phyloP scores from a whole-genome alignment of 2,888 invertebrate species.

The Lymantria monacha region DNA sequence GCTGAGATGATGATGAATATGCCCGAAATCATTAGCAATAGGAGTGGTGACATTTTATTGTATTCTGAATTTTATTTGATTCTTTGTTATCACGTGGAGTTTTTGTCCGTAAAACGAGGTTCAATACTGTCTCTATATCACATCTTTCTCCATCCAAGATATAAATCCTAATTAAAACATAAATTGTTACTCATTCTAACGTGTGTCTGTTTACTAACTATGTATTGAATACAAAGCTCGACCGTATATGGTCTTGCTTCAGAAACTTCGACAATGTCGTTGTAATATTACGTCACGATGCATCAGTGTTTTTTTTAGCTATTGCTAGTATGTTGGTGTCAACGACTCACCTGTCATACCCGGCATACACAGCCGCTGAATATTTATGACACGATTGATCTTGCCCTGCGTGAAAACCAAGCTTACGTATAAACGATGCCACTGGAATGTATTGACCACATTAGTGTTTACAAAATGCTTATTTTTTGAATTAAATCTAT shows the following conservation, averaged over 20 bases:
- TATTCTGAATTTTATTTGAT: too few species aligned
- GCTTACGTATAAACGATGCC: conserved; percentile 12
- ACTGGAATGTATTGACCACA: not conserved
- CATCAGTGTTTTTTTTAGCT: conserved; percentile 10
- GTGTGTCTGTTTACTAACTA: not conserved
- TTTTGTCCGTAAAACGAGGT: too few species aligned
- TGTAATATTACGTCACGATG: conserved; percentile 9
- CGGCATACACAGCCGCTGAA: conserved; percentile 40
- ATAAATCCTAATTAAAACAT: too few species aligned
- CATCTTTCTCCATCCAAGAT: too few species aligned
- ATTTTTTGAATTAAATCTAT: too few species aligned
- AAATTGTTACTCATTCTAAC: not conserved
- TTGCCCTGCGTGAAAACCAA: conserved; percentile 36
- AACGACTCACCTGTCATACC: conserved; percentile 31
- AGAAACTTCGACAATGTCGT: not conserved
- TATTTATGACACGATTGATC: conserved; percentile 45
- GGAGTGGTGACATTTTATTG: too few species aligned
- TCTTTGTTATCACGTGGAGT: too few species aligned
- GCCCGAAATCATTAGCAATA: too few species aligned
- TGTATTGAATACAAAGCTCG: conserved; percentile 1
- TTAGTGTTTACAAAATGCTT: too few species aligned
- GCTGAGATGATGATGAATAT: too few species aligned
- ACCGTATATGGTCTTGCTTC: not conserved
- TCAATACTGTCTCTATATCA: too few species aligned
- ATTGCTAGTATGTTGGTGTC: conserved; percentile 26